Base-by-base conservation (phyloP, 2,797 vertebrate genomes). In the Bovichtus diacanthus region DNA sequence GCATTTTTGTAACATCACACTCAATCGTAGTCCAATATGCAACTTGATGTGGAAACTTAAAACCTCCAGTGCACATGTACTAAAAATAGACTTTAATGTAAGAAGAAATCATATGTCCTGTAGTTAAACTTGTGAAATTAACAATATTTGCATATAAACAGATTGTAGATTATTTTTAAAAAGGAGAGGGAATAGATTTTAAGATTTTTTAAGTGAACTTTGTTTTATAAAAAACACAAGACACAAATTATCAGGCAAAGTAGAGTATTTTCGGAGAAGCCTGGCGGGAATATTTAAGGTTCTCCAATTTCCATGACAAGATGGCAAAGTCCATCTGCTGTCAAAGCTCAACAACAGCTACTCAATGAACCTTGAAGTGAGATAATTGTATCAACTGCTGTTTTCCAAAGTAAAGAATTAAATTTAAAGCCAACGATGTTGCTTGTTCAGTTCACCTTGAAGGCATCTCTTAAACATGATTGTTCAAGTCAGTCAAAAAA, bases 61-160 rank as follows among this genome's bases (percentile, higher is more conserved):
- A 31, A 19, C 9, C 39, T 31, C 19, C 9, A 11, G 12, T n/a
- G 10, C 18, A n/a, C 27, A 5, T 9, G 10, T 2, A 50, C 41
- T 38, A 11, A 19, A 19, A 46, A 29, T 12, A 3, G 21, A 10
- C 10, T 56, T 54, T 4, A 36, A 5, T 34, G 6, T 8, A 34
- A 50, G 2, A 27, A 60, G 18, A 15, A 18, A n/a, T 38, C 2
- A 18, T 58, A n/a, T 64, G 19, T 49, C 21, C 21, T 29, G 18
- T 27, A 2, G 18, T 11, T 56, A 27, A 27, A 38, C 3, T 29
- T n/a, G 0, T 1, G 0, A 4, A 19, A 23, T 9, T 1, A 39
- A 46, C 36, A 39, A 9, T 19, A 34, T 27, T 21, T 56, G 16
- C 29, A 64, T 16, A 10, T 12, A n/a, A 10, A 34, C 2, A 38